phyloP scores from a whole-genome alignment of 2,797 vertebrate species.

The Staurois parvus region DNA sequence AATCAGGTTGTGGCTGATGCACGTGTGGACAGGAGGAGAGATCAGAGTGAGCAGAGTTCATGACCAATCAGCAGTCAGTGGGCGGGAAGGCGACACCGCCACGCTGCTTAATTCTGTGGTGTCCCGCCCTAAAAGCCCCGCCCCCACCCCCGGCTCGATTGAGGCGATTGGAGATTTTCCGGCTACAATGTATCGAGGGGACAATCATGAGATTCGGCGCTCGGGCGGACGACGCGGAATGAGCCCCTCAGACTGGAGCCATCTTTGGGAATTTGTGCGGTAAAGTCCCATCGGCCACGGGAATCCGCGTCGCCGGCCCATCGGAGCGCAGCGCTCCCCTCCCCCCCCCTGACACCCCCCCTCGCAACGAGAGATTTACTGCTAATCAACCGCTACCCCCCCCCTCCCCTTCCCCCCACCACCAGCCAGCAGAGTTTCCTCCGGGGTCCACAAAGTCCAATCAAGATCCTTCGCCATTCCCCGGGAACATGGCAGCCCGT shows the following conservation, averaged over 20 bases:
- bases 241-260: not conserved
- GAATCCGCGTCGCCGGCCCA: slow-evolving; percentile 10
- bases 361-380: slow-evolving; percentile 25
- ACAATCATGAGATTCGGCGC: too few species aligned
- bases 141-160: too few species aligned
- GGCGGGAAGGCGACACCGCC: too few species aligned
- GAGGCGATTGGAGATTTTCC: too few species aligned
- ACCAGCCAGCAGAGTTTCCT: slow-evolving; percentile 55
- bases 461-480: slow-evolving; percentile 42
- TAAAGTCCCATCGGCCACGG: slow-evolving; percentile 4
- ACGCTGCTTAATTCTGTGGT: too few species aligned
- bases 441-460: slow-evolving; percentile 51
- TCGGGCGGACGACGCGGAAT: not conserved
- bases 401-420: not conserved
- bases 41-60: too few species aligned
- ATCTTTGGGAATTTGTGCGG: not conserved
- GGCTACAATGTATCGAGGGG: too few species aligned
- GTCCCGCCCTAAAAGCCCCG: too few species aligned
- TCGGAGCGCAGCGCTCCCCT: slow-evolving; percentile 28
- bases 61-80: too few species aligned
- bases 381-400: slow-evolving; percentile 21
- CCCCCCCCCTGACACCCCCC: not conserved
- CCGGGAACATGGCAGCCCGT: slow-evolving; percentile 48
- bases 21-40: too few species aligned
- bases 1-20: too few species aligned